A percentile compares a stretch with the other conserved stretches of the same genome.
These are phyloP conservation scores for Acomys russatus DNA, from an alignment of 2,797 vertebrate species.

Conservation along the genomic window DNA sequence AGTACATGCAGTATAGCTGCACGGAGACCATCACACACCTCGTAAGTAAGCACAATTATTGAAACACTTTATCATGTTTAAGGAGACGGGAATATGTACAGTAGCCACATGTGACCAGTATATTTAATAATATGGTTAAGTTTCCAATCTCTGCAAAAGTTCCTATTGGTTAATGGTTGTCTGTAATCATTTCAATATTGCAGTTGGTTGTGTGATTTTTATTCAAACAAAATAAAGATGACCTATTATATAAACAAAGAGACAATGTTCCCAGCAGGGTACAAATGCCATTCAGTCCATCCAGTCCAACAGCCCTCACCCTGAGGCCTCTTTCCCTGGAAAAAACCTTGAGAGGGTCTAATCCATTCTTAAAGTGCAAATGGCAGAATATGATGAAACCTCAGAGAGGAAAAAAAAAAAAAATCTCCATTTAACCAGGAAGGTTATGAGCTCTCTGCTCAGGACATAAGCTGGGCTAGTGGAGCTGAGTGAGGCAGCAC, in stretches of 20 bases:
- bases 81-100: conserved; percentile 5
- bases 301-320: not conserved
- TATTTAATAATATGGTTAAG: conserved; percentile 37
- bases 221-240: conserved; percentile 53
- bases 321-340: not conserved
- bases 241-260: not conserved
- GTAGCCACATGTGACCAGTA: not conserved
- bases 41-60: not conserved
- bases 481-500: too few species aligned
- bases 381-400: not conserved
- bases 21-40: not conserved
- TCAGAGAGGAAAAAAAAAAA: not conserved
- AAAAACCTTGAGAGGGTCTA: not conserved
- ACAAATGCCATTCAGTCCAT: not conserved
- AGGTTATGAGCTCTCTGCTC: not conserved
- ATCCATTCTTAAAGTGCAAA: not conserved
- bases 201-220: not conserved
- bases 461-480: not conserved
- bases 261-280: not conserved
- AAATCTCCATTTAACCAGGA: not conserved
- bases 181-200: not conserved
- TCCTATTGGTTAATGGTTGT: conserved; percentile 28
- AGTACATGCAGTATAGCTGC: too few species aligned
- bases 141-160: conserved; percentile 28
- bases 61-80: not conserved